Evolutionary conservation across 2,113 vertebrate genomes (phyloP).

Genomic region (Ramphastos sulfuratus): DNA sequence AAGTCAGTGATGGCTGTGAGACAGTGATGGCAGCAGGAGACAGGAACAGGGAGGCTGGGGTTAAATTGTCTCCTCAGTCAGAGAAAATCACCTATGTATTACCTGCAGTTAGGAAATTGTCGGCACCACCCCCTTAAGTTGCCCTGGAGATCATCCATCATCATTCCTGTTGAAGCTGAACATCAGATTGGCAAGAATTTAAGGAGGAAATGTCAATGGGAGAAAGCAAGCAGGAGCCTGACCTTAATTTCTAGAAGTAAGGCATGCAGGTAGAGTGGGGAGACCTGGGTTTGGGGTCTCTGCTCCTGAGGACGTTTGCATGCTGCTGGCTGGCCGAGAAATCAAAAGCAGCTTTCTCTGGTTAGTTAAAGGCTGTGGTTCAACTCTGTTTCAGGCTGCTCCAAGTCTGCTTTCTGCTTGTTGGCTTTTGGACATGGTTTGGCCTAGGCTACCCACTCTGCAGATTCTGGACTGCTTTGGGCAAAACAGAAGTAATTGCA

Average conservation of each 20-base stretch:
- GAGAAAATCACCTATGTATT: not conserved
- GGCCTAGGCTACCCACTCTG: not conserved
- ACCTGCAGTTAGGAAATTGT: not conserved
- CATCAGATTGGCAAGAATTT: not conserved
- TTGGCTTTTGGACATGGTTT: not conserved
- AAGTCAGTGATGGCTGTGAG: not conserved
- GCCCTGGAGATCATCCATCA: not conserved
- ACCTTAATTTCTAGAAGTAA: not conserved
- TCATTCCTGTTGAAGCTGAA: not conserved
- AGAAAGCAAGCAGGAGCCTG: not conserved
- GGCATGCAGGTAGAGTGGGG: too few relatives aligned
- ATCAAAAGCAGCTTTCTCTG: not conserved
- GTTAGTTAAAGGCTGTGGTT: not conserved
- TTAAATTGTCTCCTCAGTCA: not conserved
- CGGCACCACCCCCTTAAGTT: not conserved
- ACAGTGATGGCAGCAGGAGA: not conserved
- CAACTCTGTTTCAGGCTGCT: not conserved
- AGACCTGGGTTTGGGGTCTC: not conserved
- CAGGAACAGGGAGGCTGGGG: not conserved
- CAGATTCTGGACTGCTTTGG: not conserved
- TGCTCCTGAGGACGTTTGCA: not conserved
- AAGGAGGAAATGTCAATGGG: not conserved
- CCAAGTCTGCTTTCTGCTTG: not conserved
- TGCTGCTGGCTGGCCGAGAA: not conserved
- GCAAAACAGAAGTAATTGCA: not conserved